These are phyloP conservation scores for Rallus limicola DNA, from an alignment of 2,113 vertebrate species.

Conservation along the genomic window DNA sequence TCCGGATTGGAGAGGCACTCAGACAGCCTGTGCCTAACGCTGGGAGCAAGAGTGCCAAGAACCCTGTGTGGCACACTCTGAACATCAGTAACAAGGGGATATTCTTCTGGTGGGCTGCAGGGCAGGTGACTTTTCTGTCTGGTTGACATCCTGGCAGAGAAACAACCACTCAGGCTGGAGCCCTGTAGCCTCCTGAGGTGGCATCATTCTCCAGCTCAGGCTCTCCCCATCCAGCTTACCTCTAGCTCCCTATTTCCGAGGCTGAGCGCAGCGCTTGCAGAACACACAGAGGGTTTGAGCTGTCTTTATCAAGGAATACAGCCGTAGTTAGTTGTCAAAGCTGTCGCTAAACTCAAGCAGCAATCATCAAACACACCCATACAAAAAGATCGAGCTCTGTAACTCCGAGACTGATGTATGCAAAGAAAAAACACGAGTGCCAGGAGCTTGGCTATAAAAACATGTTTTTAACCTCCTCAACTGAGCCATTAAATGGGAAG, in stretches of 20 bases:
- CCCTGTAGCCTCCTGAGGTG: fast-evolving
- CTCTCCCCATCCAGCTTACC: background rate
- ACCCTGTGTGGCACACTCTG: fast-evolving
- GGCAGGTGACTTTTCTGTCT: background rate
- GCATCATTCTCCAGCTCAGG: background rate
- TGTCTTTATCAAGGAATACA: background rate
- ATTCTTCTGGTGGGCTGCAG: background rate
- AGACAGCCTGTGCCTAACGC: background rate
- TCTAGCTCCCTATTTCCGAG: fast-evolving
- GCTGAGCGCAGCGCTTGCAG: background rate
- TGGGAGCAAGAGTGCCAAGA: background rate
- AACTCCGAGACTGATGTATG: background rate
- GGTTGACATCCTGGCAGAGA: background rate
- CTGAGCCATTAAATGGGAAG: background rate
- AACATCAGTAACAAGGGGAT: background rate
- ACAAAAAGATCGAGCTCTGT: background rate
- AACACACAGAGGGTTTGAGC: background rate
- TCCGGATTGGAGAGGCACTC: background rate
- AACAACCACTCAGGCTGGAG: background rate
- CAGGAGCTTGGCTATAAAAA: background rate
- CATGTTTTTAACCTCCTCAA: background rate
- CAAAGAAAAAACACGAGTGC: background rate
- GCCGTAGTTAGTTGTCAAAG: background rate
- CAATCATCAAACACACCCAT: background rate
- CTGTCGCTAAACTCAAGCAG: background rate